These are phyloP conservation scores for Spilarctia lutea DNA, from an alignment of 2,888 invertebrate genomes.

Conservation along the genomic window DNA sequence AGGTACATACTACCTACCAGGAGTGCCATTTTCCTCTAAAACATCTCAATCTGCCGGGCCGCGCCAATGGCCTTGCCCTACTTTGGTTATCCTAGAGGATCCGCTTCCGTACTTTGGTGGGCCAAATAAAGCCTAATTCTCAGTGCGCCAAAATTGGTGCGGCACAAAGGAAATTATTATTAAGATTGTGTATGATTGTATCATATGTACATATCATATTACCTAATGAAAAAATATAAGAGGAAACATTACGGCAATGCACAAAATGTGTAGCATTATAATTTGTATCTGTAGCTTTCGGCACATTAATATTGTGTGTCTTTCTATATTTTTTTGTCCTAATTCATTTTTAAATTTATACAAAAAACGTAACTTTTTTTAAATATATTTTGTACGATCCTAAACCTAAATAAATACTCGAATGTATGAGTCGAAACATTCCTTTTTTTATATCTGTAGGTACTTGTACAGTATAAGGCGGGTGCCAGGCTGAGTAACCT, in stretches of 20 bases:
- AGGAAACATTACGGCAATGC: not conserved
- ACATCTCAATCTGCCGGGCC: conserved; percentile 33
- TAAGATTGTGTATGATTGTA: conserved; percentile 2
- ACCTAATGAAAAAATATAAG: not conserved
- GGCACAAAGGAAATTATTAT: conserved; percentile 11
- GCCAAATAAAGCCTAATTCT: conserved; percentile 33
- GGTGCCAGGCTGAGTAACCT: conserved; percentile 40
- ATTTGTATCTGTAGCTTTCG: not conserved
- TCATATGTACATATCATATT: not conserved
- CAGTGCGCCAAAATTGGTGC: conserved; percentile 23
- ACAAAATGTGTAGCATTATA: not conserved
- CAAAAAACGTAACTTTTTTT: not conserved
- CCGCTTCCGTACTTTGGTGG: conserved; percentile 26
- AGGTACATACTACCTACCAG: not conserved
- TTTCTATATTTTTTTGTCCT: not conserved
- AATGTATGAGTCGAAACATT: conserved; percentile 15
- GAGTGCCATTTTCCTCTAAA: conserved; percentile 24
- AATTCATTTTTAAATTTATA: not conserved
- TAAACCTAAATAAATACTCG: conserved; percentile 40
- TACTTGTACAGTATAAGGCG: conserved; percentile 26
- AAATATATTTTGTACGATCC: not conserved
- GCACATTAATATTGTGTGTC: not conserved
- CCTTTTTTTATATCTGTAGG: conserved; percentile 24
- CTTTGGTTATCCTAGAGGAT: conserved; percentile 41
- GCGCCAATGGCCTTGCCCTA: conserved; percentile 48